These are phyloP conservation scores for Molothrus aeneus DNA, from an alignment of 2,797 vertebrate species.

Conservation along the genomic window DNA sequence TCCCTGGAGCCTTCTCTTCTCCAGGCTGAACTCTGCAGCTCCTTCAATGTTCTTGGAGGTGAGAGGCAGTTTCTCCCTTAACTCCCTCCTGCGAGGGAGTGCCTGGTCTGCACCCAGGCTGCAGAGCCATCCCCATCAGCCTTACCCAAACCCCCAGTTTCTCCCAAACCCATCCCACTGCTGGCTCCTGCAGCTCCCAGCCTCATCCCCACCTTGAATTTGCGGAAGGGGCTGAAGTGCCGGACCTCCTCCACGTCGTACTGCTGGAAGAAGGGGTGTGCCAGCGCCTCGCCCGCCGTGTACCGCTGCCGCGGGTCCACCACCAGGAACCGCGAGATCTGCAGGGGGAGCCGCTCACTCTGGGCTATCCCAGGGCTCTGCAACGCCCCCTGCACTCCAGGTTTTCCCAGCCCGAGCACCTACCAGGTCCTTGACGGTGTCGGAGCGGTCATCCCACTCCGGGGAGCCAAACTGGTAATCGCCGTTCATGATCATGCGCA, in stretches of 20 bases:
- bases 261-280: slow-evolving; percentile 96
- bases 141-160: not conserved
- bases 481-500: slow-evolving; percentile 93
- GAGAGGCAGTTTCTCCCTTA: not conserved
- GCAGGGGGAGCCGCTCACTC: fast-evolving
- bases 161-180: not conserved
- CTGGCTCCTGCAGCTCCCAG: not conserved
- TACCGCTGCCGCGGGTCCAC: slow-evolving; percentile 86
- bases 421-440: slow-evolving; percentile 96
- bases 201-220: slow-evolving; percentile 86
- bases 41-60: not conserved
- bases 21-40: not conserved
- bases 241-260: slow-evolving; percentile 91
- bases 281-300: slow-evolving; percentile 85
- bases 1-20: not conserved
- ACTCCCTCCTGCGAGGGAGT: not conserved
- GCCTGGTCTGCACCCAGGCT: not conserved
- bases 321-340: slow-evolving; percentile 93
- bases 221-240: slow-evolving; percentile 91
- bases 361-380: fast-evolving
- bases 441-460: slow-evolving; percentile 95
- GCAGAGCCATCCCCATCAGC: not conserved
- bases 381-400: fast-evolving
- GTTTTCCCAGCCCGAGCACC: not conserved
- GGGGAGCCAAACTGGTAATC: slow-evolving; percentile 90